phyloP scores from a whole-genome alignment of 2,113 vertebrate species.

The Malurus melanocephalus region DNA sequence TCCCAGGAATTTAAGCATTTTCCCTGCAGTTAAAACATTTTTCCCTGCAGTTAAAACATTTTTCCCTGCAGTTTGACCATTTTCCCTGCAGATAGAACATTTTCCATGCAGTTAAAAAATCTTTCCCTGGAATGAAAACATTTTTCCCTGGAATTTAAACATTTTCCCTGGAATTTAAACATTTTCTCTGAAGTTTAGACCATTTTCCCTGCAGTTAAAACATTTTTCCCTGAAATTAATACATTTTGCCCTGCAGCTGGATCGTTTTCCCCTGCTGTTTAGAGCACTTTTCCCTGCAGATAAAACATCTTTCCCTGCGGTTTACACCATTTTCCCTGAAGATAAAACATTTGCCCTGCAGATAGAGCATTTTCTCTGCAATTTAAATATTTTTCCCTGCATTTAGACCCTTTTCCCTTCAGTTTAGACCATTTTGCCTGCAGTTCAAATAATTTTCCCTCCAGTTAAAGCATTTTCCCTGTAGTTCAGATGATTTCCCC shows the following conservation, averaged over 20 bases:
- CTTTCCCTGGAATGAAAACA: too few relatives aligned
- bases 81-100: too few relatives aligned
- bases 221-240: neutral
- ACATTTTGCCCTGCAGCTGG: neutral
- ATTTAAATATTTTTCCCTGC: too few relatives aligned
- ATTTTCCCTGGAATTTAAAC: rapidly evolving
- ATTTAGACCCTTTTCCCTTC: neutral
- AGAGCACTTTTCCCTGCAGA: neutral
- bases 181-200: neutral
- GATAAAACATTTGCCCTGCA: neutral
- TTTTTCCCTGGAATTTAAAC: rapidly evolving
- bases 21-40: too few relatives aligned
- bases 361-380: neutral
- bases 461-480: neutral
- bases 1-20: too few relatives aligned
- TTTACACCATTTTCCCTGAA: neutral
- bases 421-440: neutral
- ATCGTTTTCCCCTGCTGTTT: neutral
- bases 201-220: neutral
- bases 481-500: too few relatives aligned
- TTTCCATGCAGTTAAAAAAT: too few relatives aligned
- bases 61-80: too few relatives aligned
- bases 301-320: neutral
- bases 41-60: too few relatives aligned
- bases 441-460: neutral